A percentile compares a stretch with the other conserved stretches of the same genome.
Evolutionary conservation across 1,140 invertebrate genomes (phyloP).

Genomic region (Lordiphosa collinella): DNA sequence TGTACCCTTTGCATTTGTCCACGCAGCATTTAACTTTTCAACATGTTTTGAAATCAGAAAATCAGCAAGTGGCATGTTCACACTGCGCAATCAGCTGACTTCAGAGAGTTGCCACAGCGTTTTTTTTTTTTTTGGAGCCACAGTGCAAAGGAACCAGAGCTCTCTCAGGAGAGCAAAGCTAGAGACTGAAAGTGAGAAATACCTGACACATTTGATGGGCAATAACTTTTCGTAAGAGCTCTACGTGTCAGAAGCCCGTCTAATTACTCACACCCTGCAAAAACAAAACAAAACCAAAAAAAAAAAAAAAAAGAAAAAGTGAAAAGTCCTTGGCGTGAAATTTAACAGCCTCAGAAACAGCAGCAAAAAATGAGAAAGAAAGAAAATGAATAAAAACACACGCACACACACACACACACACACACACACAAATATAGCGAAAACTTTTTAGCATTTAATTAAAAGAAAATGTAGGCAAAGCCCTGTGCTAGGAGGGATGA

Average conservation of each 20-base stretch:
- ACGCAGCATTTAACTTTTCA: too few species aligned
- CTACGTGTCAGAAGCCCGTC: conserved; percentile 20
- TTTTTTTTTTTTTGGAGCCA: too few species aligned
- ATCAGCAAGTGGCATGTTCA: too few species aligned
- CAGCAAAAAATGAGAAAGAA: background rate
- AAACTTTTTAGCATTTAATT: conserved; percentile 69
- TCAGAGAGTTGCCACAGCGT: too few species aligned
- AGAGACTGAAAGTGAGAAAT: conserved; percentile 5
- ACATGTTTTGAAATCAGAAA: too few species aligned
- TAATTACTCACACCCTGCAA: conserved; percentile 41
- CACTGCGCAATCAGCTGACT: too few species aligned
- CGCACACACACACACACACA: background rate
- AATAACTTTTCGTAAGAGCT: conserved; percentile 30
- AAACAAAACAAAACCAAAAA: background rate
- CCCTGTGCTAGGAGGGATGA: background rate
- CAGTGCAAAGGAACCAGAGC: too few species aligned
- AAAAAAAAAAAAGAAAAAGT: background rate
- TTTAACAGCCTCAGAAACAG: conserved; percentile 20
- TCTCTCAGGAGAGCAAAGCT: conserved; percentile 3
- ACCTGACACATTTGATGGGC: conserved; percentile 37
- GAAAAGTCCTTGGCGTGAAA: conserved; percentile 19
- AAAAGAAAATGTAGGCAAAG: conserved; percentile 52
- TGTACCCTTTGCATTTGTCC: too few species aligned
- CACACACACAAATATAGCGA: background rate
- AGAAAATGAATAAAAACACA: conserved; percentile 2